Evolutionary conservation across 2,888 invertebrate species (phyloP).

Genomic region (Oscheius onirici): DNA sequence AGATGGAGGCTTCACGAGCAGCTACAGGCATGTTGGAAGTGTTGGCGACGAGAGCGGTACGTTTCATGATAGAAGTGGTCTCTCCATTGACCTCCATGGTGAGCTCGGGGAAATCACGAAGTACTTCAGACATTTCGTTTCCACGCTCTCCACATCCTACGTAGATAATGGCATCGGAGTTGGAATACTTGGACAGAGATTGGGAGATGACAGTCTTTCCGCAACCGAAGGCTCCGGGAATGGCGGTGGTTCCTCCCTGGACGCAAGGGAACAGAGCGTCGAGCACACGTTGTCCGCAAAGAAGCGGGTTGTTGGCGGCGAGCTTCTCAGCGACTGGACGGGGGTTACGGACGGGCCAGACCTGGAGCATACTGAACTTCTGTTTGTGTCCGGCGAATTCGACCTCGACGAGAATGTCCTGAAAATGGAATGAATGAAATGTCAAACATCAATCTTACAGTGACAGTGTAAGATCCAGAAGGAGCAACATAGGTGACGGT

Average conservation of each 20-base stretch:
- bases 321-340: slow-evolving; percentile 95
- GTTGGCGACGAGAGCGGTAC: slow-evolving; percentile 98
- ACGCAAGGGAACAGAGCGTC: slow-evolving; percentile 96
- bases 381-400: slow-evolving; percentile 96
- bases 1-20: slow-evolving; percentile 99
- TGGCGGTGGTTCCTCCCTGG: slow-evolving; percentile 72
- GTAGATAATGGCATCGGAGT: slow-evolving; percentile 98
- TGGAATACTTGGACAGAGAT: slow-evolving; percentile 98
- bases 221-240: slow-evolving; percentile 91
- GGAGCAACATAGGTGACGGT: slow-evolving; percentile 95
- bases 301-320: slow-evolving; percentile 95
- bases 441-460: slow-evolving; percentile 75
- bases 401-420: slow-evolving; percentile 95
- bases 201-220: slow-evolving; percentile 99
- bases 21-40: slow-evolving; percentile 99
- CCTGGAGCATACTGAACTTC: slow-evolving; percentile 92
- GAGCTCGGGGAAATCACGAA: slow-evolving; percentile 97
- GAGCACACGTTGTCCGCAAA: slow-evolving; percentile 96
- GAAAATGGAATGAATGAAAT: slow-evolving; percentile 46
- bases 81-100: slow-evolving; percentile 93
- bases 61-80: slow-evolving; percentile 98
- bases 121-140: slow-evolving; percentile 98
- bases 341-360: slow-evolving; percentile 97
- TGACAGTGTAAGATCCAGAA: slow-evolving; percentile 90
- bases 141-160: slow-evolving; percentile 99